Conservation (phyloP, 92 coral and sea anemone species). For the Zoanthus gigantus region DNA sequence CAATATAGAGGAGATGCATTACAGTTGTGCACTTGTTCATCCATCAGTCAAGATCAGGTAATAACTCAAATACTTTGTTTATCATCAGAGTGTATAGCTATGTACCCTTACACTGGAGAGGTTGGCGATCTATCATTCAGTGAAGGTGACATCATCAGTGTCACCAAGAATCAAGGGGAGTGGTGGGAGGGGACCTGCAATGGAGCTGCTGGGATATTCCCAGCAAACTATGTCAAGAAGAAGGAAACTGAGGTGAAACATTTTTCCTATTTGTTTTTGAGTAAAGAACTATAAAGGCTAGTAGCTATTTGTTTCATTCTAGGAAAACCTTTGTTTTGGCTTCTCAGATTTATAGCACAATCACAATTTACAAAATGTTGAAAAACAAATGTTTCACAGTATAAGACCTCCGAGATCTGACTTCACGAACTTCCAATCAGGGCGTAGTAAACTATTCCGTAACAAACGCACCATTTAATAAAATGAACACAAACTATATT, state of each 20-base stretch:
- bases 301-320: background rate
- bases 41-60: background rate
- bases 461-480: no score
- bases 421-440: no score
- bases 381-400: no score
- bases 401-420: no score
- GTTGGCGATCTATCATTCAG: slow-evolving; percentile 85
- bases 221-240: slow-evolving; percentile 96
- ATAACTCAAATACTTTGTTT: background rate
- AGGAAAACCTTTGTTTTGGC: background rate
- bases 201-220: slow-evolving; percentile 88
- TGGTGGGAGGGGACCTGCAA: slow-evolving; percentile 97
- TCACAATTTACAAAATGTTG: no score
- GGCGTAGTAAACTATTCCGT: no score
- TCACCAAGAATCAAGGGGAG: slow-evolving; percentile 87
- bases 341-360: no score
- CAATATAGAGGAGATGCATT: no score
- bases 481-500: no score
- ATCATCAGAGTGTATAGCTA: slow-evolving; percentile 86
- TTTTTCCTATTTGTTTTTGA: background rate
- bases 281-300: background rate
- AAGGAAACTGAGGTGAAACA: slow-evolving; percentile 82
- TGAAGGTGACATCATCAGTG: slow-evolving; percentile 86
- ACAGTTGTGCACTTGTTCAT: no score
- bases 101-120: slow-evolving; percentile 90